Evolutionary conservation across 2,113 vertebrate species (phyloP).

Genomic region (Muntiacus reevesi): DNA sequence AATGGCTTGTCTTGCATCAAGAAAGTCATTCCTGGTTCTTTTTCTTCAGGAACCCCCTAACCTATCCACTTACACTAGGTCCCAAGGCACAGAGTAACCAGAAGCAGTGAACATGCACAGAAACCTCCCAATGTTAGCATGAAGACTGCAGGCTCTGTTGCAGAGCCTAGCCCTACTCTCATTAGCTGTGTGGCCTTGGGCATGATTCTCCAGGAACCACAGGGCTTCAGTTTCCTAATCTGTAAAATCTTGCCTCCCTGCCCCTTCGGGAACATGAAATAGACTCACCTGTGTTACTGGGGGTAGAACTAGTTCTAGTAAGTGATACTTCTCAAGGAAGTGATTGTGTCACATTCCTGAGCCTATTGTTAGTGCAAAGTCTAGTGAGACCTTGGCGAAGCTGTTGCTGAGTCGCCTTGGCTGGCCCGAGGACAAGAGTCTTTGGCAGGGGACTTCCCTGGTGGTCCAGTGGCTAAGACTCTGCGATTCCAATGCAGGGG

Average conservation of each 20-base stretch:
- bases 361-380: neutral
- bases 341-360: neutral
- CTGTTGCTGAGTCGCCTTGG: too few species aligned
- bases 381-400: fast-evolving
- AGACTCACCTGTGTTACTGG: neutral
- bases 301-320: neutral
- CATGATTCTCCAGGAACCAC: fast-evolving
- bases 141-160: neutral
- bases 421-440: neutral
- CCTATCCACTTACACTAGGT: neutral
- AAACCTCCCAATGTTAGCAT: neutral
- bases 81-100: neutral
- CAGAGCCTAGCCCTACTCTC: neutral
- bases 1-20: neutral
- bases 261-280: neutral
- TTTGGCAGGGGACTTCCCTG: neutral
- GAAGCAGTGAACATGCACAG: neutral
- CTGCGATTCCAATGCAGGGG: neutral
- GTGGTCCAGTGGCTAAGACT: neutral
- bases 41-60: neutral
- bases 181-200: neutral
- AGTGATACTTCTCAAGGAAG: neutral
- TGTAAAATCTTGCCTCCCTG: neutral
- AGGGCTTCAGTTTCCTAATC: neutral
- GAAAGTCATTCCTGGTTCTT: neutral